Percentiles rank a stretch among this genome's conserved stretches.
Evolutionary conservation across 92 coral and sea anemone species (phyloP).

Genomic region (Zoanthus solanderi): DNA sequence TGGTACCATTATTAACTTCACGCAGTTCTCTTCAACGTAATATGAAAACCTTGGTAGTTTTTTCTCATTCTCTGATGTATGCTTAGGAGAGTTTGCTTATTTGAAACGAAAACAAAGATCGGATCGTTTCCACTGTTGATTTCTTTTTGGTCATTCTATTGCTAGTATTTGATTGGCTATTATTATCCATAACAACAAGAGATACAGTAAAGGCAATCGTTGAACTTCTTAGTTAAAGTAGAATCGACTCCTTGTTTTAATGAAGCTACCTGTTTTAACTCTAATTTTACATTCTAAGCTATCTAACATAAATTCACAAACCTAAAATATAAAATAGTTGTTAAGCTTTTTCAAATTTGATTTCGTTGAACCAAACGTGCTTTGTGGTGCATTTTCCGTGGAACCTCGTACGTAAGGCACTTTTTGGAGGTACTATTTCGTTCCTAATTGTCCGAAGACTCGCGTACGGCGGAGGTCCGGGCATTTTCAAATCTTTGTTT

Average conservation of each 20-base stretch:
- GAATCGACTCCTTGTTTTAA: neutral
- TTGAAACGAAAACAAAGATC: too few species aligned
- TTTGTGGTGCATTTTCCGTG: neutral
- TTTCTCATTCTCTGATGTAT: too few species aligned
- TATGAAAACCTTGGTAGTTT: too few species aligned
- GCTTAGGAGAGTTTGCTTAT: too few species aligned
- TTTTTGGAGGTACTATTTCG: conserved; percentile 40
- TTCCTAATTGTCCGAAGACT: conserved; percentile 44
- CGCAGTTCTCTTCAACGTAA: too few species aligned
- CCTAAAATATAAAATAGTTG: neutral
- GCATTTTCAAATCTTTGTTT: conserved; percentile 14
- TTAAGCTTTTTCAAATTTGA: conserved; percentile 29
- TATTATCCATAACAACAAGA: neutral
- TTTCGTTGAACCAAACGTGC: conserved; percentile 46
- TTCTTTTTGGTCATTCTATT: too few species aligned
- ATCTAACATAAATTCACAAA: conserved; percentile 6
- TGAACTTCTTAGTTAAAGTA: neutral
- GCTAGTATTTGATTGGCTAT: neutral
- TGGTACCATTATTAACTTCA: too few species aligned
- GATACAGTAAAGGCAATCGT: neutral
- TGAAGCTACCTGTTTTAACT: neutral
- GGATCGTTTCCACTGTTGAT: too few species aligned
- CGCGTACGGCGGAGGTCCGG: conserved; percentile 21
- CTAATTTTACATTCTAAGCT: neutral
- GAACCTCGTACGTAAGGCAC: conserved; percentile 21